Evolutionary conservation across 2,888 invertebrate species (phyloP).

Genomic region (Cosmia pyralina): DNA sequence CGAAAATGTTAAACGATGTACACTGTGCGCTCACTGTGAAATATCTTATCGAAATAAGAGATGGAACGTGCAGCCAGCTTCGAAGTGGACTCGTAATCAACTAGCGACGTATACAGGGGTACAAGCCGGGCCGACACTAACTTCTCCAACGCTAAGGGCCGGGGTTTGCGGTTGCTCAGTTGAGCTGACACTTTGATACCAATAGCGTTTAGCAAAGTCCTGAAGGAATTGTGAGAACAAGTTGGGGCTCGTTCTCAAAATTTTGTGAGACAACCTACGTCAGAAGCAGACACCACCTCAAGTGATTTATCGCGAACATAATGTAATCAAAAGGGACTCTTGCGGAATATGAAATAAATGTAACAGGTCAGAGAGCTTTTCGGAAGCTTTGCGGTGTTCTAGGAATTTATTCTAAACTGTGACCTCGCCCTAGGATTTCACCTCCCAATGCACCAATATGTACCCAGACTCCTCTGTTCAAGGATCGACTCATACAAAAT

Average conservation of each 20-base stretch:
- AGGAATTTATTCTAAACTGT: conserved; percentile 23
- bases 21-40: conserved; percentile 52
- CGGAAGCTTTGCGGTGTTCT: conserved; percentile 13
- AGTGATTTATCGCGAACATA: conserved; percentile 50
- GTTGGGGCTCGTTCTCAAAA: conserved; percentile 35
- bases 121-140: conserved; percentile 62
- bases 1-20: conserved; percentile 36
- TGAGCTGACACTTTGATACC: conserved; percentile 72
- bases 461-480: not conserved
- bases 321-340: conserved; percentile 43
- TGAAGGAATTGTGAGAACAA: conserved; percentile 55
- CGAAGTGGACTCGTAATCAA: conserved; percentile 62
- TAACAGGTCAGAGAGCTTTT: conserved; percentile 28
- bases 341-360: conserved; percentile 36
- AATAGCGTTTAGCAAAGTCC: conserved; percentile 66
- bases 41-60: conserved; percentile 55
- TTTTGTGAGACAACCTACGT: conserved; percentile 46
- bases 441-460: not conserved
- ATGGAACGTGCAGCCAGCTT: conserved; percentile 50
- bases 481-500: not conserved
- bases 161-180: conserved; percentile 69
- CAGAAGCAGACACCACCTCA: conserved; percentile 41
- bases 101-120: conserved; percentile 42
- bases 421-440: not conserved
- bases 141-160: conserved; percentile 67